Evolutionary conservation across 2,888 invertebrate genomes (phyloP).

Genomic region (Fragum whitleyi): DNA sequence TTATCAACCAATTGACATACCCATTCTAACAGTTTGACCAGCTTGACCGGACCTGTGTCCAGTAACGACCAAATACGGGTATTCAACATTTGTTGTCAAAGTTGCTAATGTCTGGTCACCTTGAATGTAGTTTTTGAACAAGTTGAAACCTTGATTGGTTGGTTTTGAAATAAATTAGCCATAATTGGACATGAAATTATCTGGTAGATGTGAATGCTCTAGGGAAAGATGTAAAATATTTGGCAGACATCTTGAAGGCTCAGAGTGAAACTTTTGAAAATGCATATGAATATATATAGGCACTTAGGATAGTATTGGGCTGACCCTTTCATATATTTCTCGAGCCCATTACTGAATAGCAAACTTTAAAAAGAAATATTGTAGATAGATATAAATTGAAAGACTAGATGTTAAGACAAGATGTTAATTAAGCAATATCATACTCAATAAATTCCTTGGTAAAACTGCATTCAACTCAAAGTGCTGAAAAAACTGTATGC

Average conservation of each 20-base stretch:
- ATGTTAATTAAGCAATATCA: too few relatives aligned
- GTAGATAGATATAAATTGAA: too few relatives aligned
- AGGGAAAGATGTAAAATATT: constrained; percentile 15
- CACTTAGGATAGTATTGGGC: too few relatives aligned
- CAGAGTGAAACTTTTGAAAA: too few relatives aligned
- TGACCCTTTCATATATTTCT: too few relatives aligned
- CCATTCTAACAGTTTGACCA: constrained; percentile 47
- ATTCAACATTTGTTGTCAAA: constrained; percentile 1
- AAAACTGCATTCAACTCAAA: too few relatives aligned
- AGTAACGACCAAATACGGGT: neutral
- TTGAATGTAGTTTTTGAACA: constrained; percentile 24
- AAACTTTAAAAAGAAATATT: too few relatives aligned
- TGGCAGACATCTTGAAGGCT: neutral
- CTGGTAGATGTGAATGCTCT: constrained; percentile 28
- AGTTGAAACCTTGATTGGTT: constrained; percentile 33
- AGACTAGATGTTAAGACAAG: too few relatives aligned
- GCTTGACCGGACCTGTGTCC: constrained; percentile 7
- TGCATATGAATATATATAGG: too few relatives aligned
- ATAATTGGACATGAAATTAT: constrained; percentile 50
- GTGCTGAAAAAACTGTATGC: too few relatives aligned
- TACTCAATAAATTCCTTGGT: too few relatives aligned
- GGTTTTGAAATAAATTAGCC: constrained; percentile 45
- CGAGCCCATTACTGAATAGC: too few relatives aligned
- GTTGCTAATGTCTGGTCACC: constrained; percentile 20
- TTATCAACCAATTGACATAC: constrained; percentile 47